Base-by-base conservation (phyloP, 1,140 invertebrate species). In the Drosophila kepulauana region DNA sequence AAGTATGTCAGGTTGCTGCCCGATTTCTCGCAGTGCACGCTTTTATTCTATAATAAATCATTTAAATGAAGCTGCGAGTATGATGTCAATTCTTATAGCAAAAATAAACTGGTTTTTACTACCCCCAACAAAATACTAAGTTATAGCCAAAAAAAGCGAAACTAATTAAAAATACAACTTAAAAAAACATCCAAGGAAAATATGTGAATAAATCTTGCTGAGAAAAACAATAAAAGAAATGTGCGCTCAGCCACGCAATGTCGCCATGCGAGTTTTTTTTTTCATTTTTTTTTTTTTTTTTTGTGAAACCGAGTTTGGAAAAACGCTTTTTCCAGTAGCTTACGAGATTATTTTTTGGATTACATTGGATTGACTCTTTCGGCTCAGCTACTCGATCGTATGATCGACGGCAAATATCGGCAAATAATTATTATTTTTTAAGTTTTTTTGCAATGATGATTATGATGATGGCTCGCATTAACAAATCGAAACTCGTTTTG, bases 401-500 rank as follows among this genome's bases (percentile, higher is more conserved):
- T 49, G 20, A 49, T 25, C 15, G 48, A 56, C 33, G 25, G 11
- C 54, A 30, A 62, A 49, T 64, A 41, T 52, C 48, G 13, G n/a
- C 33, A 15, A 56, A 71, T 70, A 54, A 70, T 63, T 38, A 15
- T 63, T 35, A 38, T 57, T 41, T 64, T 71, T 46, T 33, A 8
- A 10, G 11, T 10, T 43, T 38, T 10, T 33, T 56, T 15, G 52
- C 57, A 59, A 43, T 43, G 41, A 25, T 16, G 38, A 10, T 45
- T n/a, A 45, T 45, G 57, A 10, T 45, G 35, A 45, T 45, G 58
- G 25, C 58, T 62, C 49, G n/a, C 49, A 65, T 52, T 52, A 52
- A 65, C 48, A 56, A 51, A 65, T 52, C 30, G 46, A 72, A 73
- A 76, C 74, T 56, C 7, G 74, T 72, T 76, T 74, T 10, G 52